Evolutionary conservation across 2,888 invertebrate species (phyloP), one percentile per base, ranked within the genome.

Genomic region (Drosophila mayaguana): DNA sequence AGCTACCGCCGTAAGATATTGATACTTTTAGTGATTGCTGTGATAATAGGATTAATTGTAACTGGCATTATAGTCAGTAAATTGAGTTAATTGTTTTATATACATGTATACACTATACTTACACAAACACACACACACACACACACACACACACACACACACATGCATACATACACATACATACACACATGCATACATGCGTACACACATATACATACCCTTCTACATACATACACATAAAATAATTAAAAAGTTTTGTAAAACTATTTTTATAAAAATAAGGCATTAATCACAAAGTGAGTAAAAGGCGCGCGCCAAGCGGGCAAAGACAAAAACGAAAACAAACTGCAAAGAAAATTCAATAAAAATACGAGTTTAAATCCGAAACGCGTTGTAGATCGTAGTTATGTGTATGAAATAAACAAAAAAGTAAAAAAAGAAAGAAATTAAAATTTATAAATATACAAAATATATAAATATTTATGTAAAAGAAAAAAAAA

Each of bases 1-100:
- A 95, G 94, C 91, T 96, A 96, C 92, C 94, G 97, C 64, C 95
- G 95, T 91, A 96, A 96, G 93, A 94, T 97, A 92, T 94, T 95
- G 91, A 94, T 96, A 81, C 93, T 97, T 76, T 94, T 95, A 81
- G 91, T 95, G 63, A 95, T 97, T 79, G 96, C 94, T 62, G 91
- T 95, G 74, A 94, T 96, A 80, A 92, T 96, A 87, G 95, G 94
- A 67, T 94, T 95, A 80, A 93, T 96, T 83, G 93, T 97, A 88
- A 94, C 96, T 68, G 95, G 95, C 56, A 94, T 97, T 93, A 93
- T 96, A 79, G 94, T 96, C 70, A 94, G 93, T 75, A 94, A 94
- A 22, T 93, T 95, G 76, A 93, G 93, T 92, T 94, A 94, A 93
- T 87, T 89, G 76, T 88, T 81, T 78, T 61, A 72, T 63, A 68